phyloP scores from a whole-genome alignment of 2,888 invertebrate species.

The Lepidonotus clava region DNA sequence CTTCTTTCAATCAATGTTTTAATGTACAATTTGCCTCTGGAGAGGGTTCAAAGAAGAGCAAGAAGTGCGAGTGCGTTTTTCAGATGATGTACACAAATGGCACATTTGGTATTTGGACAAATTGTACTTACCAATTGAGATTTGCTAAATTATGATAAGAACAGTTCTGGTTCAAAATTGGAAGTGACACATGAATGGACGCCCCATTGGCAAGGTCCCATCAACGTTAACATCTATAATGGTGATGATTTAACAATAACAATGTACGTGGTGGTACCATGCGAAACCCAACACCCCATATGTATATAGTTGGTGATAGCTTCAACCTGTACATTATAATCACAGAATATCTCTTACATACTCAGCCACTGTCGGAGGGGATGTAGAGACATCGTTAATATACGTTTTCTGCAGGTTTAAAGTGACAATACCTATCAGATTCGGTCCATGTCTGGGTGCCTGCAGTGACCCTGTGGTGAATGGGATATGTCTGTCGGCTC shows the following conservation, averaged over 20 bases:
- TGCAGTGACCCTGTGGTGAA: neutral
- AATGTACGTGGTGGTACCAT: neutral
- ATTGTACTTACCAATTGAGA: neutral
- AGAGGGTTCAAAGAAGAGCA: too few species aligned
- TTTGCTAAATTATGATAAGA: neutral
- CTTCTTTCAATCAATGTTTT: too few species aligned
- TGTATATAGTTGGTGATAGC: constrained; percentile 8
- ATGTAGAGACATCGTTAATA: neutral
- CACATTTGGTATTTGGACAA: too few species aligned
- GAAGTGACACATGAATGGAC: neutral
- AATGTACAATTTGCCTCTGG: too few species aligned
- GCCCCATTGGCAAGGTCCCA: neutral
- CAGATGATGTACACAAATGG: too few species aligned
- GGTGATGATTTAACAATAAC: neutral
- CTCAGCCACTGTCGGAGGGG: neutral
- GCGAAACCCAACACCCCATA: neutral
- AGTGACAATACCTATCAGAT: constrained; percentile 11
- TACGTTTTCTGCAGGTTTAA: neutral
- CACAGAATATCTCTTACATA: constrained; percentile 3
- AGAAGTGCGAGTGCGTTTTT: too few species aligned
- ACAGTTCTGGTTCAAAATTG: neutral
- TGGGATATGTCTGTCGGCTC: constrained; percentile 26
- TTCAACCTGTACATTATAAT: neutral
- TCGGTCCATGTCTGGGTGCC: neutral
- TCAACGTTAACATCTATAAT: neutral